Evolutionary conservation across 2,113 vertebrate genomes (phyloP).

Genomic region (Collichthys lucidus): DNA sequence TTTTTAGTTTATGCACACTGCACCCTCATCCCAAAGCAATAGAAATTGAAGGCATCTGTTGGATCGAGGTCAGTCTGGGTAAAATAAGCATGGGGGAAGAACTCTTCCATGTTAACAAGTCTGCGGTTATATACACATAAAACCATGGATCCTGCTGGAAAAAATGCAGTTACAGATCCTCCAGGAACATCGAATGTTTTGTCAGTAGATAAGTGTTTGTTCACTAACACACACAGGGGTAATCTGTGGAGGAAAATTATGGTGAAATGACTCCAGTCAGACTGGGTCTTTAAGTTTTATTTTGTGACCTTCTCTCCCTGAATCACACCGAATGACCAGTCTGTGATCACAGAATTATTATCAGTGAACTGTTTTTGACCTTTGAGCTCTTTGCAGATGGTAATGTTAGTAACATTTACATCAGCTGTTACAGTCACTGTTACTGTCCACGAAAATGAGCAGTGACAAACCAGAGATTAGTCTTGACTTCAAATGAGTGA

Average conservation of each 20-base stretch:
- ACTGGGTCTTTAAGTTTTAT: background rate
- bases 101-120: constrained; percentile 23
- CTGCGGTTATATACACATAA: constrained; percentile 1
- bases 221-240: background rate
- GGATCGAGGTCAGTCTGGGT: constrained; percentile 58
- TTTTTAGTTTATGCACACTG: constrained; percentile 75
- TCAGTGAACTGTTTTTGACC: background rate
- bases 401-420: background rate
- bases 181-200: background rate
- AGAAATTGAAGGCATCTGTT: constrained; percentile 82
- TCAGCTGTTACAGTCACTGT: too few relatives aligned
- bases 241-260: background rate
- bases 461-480: too few relatives aligned
- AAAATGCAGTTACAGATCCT: background rate
- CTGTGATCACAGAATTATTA: background rate
- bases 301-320: background rate
- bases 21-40: constrained; percentile 55
- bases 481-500: too few relatives aligned
- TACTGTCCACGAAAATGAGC: too few relatives aligned
- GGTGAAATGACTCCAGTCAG: background rate
- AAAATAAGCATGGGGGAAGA: constrained; percentile 28
- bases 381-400: background rate
- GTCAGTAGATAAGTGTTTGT: background rate
- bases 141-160: background rate
- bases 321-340: background rate